Evolutionary conservation across 2,113 vertebrate species (phyloP).

Genomic region (Pelodiscus sinensis): DNA sequence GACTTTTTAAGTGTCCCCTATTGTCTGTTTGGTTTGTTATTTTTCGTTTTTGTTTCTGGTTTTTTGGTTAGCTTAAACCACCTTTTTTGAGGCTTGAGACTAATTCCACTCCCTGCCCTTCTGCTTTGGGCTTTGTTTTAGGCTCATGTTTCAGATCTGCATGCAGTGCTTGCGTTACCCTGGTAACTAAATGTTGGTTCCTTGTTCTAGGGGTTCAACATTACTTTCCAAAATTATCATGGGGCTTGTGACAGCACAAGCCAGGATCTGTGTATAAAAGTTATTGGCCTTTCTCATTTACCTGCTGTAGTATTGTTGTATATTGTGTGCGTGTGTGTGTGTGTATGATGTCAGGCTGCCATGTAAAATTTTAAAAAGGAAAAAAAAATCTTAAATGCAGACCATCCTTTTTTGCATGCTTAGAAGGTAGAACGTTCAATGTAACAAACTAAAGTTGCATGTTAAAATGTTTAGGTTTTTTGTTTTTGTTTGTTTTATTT

Average conservation of each 20-base stretch:
- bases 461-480: slow-evolving; percentile 84
- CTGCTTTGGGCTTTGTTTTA: slow-evolving; percentile 78
- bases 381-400: slow-evolving; percentile 80
- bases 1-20: slow-evolving; percentile 28
- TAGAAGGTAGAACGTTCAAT: slow-evolving; percentile 85
- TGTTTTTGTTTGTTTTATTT: slow-evolving; percentile 76
- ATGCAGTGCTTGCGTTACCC: slow-evolving; percentile 85
- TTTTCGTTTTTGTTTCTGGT: slow-evolving; percentile 9
- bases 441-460: slow-evolving; percentile 90
- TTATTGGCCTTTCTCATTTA: slow-evolving; percentile 84
- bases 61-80: slow-evolving; percentile 61
- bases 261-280: slow-evolving; percentile 83
- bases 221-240: slow-evolving; percentile 79
- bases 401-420: slow-evolving; percentile 91
- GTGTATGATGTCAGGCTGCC: slow-evolving; percentile 84
- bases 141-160: slow-evolving; percentile 84
- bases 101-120: slow-evolving; percentile 72
- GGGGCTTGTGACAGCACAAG: slow-evolving; percentile 84
- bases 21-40: slow-evolving; percentile 41
- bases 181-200: slow-evolving; percentile 81
- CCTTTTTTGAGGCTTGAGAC: slow-evolving; percentile 68
- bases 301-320: slow-evolving; percentile 88
- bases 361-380: slow-evolving; percentile 79
- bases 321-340: slow-evolving; percentile 74
- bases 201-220: slow-evolving; percentile 78